Percentiles rank a stretch among this genome's conserved stretches.
These are phyloP conservation scores for Crocodylus rhombifer DNA, from an alignment of 2,797 vertebrate genomes.

Conservation along the genomic window DNA sequence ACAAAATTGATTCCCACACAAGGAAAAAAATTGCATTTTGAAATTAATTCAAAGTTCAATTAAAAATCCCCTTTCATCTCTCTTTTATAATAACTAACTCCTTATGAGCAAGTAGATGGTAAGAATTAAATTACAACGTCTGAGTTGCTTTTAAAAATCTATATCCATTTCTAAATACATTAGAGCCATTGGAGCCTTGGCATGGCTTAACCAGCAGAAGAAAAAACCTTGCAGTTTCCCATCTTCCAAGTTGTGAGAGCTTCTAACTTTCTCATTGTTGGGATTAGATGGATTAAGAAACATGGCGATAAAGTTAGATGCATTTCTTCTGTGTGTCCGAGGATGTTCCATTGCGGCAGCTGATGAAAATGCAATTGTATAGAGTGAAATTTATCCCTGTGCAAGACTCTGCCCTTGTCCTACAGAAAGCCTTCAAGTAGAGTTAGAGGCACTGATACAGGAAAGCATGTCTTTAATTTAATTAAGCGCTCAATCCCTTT, in stretches of 20 bases:
- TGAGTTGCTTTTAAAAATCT: slow-evolving; percentile 58
- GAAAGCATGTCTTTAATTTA: not conserved
- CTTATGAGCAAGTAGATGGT: not conserved
- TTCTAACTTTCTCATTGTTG: slow-evolving; percentile 11
- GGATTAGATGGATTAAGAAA: not conserved
- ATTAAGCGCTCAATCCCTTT: not conserved
- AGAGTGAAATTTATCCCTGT: not conserved
- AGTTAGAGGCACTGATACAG: not conserved
- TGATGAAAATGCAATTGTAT: not conserved
- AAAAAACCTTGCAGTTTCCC: not conserved
- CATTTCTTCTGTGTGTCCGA: not conserved
- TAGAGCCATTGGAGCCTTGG: slow-evolving; percentile 6
- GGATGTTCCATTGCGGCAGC: not conserved
- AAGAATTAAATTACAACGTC: slow-evolving; percentile 40
- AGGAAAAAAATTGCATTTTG: not conserved
- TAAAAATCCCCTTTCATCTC: slow-evolving; percentile 33
- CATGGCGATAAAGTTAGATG: not conserved
- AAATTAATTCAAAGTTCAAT: slow-evolving; percentile 51
- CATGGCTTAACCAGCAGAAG: slow-evolving; percentile 10
- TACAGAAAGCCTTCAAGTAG: not conserved
- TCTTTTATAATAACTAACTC: slow-evolving; percentile 40
- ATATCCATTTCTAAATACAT: slow-evolving; percentile 54
- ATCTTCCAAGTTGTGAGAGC: not conserved
- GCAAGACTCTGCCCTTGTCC: not conserved
- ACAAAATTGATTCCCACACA: not conserved